Base-by-base conservation (phyloP, 2,797 vertebrate species). In the Acanthurus tractus region DNA sequence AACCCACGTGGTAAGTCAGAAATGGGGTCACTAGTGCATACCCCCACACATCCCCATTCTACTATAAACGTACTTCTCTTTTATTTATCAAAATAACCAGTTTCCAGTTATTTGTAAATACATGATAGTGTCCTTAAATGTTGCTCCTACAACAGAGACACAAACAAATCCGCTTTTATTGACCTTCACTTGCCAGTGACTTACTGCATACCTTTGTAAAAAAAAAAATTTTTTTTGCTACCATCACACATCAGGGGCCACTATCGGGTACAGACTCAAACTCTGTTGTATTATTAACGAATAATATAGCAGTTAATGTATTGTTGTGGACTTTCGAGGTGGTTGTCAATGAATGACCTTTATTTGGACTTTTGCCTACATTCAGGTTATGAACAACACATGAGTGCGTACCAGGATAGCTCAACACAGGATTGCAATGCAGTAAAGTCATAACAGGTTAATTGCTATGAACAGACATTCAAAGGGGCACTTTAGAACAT, bases 101-200 rank as follows among this genome's bases (percentile, higher is more conserved):
- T n/a, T 53, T 54, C 10, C 12, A 29, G 0, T 2, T 17, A 6
- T 18, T 2, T 61, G 11, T 56, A 34, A 64, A 70, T 5, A 23
- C 53, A 25, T 0, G 0, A 40, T 5, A 1, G 6, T 42, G 6
- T 9, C 20, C 1, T 50, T 58, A 20, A 53, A 73, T 18, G 20
- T 61, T 9, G 64, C 48, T 34, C 25, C 17, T 17, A 29, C 40
- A 58, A 8, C 8, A 17, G 69, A 20, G 70, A 76, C 67, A 62
- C 44, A 8, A 10, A 52, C 48, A 29, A 52, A 22, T 2, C 57
- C 38, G 58, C 12, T 65, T 53, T 23, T 12, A 17, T 58, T 91
- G 91, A 93, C 92, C 90, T 92, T 93, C 87, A 89, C 63, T 52
- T 15, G 36, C 73, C 81, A 78, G 74, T 86, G 85, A 72, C 82